Base-by-base conservation (phyloP, 1,140 invertebrate species). In the Caenorhabditis latens region DNA sequence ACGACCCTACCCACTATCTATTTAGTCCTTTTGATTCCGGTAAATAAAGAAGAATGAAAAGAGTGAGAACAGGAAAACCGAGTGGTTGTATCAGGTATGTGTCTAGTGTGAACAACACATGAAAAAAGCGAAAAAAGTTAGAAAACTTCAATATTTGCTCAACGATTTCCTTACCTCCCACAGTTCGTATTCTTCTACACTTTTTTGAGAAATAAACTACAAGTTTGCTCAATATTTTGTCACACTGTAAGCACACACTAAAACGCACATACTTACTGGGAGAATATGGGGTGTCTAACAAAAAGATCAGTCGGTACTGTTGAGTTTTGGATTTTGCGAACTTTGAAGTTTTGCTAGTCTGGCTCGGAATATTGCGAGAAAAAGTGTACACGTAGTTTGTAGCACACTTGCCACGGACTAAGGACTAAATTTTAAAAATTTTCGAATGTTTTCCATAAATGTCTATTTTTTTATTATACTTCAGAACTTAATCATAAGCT, bases 191-290 rank as follows among this genome's bases (percentile, higher is more conserved):
- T 75, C 67, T 46, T 46, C 67, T 43, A 14, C 19, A 6, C 21
- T 50, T 50, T 79, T 79, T 79, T 24, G n/a, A 16, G 71, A 50
- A 79, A 79, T 79, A 79, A 79, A 79, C 71, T 79, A 79, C 71
- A 50, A 50, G 71, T 79, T 79, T 79, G 46, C 46, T 79, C 71
- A 43, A 79, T 50, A 50, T 50, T 79, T 79, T 79, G 24, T 67
- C 32, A 32, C 32, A 19, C 40, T 46, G 21, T 43, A 53, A 46
- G 71, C 46, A 79, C 71, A 79, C 71, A 79, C 9, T 53, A 71
- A 71, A 19, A 71, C 2, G 71, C 43, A 50, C 46, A 9, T 50
- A 13, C 53, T 19, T 19, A n/a, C 13, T 46, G n/a, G 9, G 5
- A 32, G 32, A 32, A 32, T 32, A 32, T 0, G 2, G 61, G 61